phyloP scores from a whole-genome alignment of 2,113 vertebrate species.

The Poeciliopsis prolifica region DNA sequence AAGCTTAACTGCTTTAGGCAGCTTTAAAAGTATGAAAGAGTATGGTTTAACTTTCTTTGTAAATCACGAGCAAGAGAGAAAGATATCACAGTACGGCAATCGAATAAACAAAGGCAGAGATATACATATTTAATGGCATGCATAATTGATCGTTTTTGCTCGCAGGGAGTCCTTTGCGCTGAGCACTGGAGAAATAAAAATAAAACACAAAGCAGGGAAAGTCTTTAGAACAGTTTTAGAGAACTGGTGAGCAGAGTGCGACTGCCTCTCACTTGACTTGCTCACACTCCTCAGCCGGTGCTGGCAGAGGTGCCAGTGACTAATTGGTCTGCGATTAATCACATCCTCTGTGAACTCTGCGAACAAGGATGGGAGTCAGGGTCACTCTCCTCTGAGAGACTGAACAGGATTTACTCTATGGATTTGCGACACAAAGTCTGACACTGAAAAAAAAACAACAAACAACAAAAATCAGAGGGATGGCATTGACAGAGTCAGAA shows the following conservation, averaged over 20 bases:
- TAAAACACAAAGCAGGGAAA: conserved; percentile 73
- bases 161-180: conserved; percentile 75
- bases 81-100: conserved; percentile 69
- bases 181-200: conserved; percentile 75
- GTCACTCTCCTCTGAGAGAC: conserved; percentile 22
- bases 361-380: conserved; percentile 58
- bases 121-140: conserved; percentile 79
- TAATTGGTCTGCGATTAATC: conserved; percentile 74
- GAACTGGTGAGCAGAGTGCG: conserved; percentile 49
- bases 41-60: conserved; percentile 52
- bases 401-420: conserved; percentile 26
- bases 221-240: conserved; percentile 73
- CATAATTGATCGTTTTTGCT: conserved; percentile 78
- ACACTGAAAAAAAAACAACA: neutral
- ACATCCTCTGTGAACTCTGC: conserved; percentile 57
- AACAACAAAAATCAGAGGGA: conserved; percentile 6
- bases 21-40: conserved; percentile 6
- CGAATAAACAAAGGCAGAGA: conserved; percentile 76
- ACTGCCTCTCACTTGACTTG: conserved; percentile 48
- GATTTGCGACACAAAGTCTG: conserved; percentile 34
- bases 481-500: neutral
- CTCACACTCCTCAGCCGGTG: conserved; percentile 27
- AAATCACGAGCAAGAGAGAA: conserved; percentile 57
- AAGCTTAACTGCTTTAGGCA: conserved; percentile 19
- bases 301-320: conserved; percentile 63